Conservation (phyloP, 2,888 invertebrate genomes). For the Tachina fera region DNA sequence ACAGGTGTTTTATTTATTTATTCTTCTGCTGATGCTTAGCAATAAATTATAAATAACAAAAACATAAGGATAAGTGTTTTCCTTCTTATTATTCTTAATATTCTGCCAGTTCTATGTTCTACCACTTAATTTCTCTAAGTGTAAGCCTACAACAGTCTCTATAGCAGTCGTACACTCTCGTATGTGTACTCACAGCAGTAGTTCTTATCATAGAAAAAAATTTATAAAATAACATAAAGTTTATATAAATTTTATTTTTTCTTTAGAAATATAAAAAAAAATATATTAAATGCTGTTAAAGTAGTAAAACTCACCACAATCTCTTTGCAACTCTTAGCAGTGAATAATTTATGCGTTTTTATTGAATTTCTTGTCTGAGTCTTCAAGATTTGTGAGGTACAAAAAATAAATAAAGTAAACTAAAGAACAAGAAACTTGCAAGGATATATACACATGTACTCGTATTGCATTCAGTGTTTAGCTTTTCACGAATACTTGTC, state of each 20-base stretch:
- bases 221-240: neutral
- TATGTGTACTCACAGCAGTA: neutral
- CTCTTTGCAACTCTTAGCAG: constrained; percentile 46
- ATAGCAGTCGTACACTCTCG: neutral
- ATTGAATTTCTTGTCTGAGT: constrained; percentile 38
- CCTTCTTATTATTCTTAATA: too few species aligned
- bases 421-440: constrained; percentile 21
- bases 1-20: too few species aligned
- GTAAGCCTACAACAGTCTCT: neutral
- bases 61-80: too few species aligned
- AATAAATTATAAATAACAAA: too few species aligned
- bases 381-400: constrained; percentile 13
- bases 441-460: neutral
- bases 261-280: neutral
- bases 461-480: neutral
- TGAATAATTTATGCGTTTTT: constrained; percentile 59
- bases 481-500: constrained; percentile 57
- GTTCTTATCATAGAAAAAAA: neutral
- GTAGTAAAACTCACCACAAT: constrained; percentile 43
- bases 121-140: constrained; percentile 4
- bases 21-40: too few species aligned
- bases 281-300: neutral
- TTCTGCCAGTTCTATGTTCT: neutral
- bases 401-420: neutral
- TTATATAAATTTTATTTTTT: constrained; percentile 6